A percentile compares a stretch with the other conserved stretches of the same genome.
These are phyloP conservation scores for Centroberyx gerrardi DNA, from an alignment of 2,797 vertebrate genomes.

Conservation along the genomic window DNA sequence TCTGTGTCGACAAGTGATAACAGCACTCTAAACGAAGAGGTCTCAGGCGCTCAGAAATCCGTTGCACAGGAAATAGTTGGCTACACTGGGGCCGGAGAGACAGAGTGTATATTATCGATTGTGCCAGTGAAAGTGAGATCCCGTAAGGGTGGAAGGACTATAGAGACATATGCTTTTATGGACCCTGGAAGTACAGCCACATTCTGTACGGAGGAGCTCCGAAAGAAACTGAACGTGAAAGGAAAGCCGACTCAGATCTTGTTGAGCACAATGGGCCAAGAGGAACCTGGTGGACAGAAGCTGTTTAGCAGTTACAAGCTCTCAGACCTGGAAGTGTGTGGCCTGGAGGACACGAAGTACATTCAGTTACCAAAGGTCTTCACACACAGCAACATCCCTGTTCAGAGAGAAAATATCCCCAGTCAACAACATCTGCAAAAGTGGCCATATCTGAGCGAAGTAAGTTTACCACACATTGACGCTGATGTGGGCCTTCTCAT, in stretches of 20 bases:
- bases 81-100: background rate
- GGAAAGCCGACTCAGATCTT: conserved; percentile 20
- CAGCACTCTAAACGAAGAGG: background rate
- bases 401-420: conserved; percentile 6
- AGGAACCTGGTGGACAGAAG: too few species aligned
- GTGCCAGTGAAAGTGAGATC: background rate
- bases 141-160: background rate
- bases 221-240: conserved; percentile 22
- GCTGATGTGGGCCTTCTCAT: too few species aligned
- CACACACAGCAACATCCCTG: conserved; percentile 23
- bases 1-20: too few species aligned
- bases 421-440: too few species aligned
- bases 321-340: conserved; percentile 18
- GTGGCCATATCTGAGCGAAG: too few species aligned
- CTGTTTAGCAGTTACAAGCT: conserved; percentile 5
- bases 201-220: background rate
- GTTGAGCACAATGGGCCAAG: conserved; percentile 35
- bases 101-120: background rate
- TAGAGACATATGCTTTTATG: conserved; percentile 10
- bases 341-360: conserved; percentile 5
- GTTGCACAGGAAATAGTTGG: background rate
- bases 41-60: background rate
- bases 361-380: conserved; percentile 10
- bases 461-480: too few species aligned
- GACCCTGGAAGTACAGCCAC: conserved; percentile 21